phyloP scores from a whole-genome alignment of 92 coral and sea anemone species.

The Nematostella vectensis region DNA sequence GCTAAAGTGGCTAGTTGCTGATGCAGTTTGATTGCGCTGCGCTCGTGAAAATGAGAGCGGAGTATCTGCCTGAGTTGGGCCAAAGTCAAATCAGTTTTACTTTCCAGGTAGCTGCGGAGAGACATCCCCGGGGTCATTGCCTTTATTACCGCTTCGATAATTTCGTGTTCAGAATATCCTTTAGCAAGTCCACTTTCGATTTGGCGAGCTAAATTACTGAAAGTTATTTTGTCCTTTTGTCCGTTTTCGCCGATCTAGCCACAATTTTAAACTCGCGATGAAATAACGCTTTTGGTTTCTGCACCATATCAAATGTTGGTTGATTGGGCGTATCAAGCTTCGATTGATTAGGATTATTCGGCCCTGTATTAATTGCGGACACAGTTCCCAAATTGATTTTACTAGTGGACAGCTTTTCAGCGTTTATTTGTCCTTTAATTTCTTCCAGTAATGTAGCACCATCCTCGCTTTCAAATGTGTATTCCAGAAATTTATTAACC shows the following conservation, averaged over 20 bases:
- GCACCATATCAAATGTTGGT: too few species aligned
- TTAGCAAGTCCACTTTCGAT: conserved; percentile 1
- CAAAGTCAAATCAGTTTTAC: neutral
- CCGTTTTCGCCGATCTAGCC: neutral
- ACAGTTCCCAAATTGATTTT: too few species aligned
- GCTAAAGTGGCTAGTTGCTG: conserved; percentile 1
- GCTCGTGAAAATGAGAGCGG: conserved; percentile 2
- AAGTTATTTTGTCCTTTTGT: conserved; percentile 1
- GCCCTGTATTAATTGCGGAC: too few species aligned
- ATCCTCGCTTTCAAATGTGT: neutral
- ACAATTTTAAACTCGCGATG: neutral
- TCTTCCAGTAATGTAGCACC: neutral
- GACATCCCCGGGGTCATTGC: neutral
- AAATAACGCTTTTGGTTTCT: neutral
- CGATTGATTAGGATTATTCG: too few species aligned
- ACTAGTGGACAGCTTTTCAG: too few species aligned
- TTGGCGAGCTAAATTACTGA: neutral
- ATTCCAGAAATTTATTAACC: neutral
- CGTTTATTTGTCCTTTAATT: neutral
- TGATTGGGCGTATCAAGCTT: too few species aligned
- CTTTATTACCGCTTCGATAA: neutral
- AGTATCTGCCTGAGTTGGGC: neutral
- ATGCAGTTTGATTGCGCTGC: neutral
- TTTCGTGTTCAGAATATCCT: neutral
- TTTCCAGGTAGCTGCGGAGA: conserved; percentile 1